Evolutionary conservation across 2,113 vertebrate genomes (phyloP).

Genomic region (Phyllostomus discolor): DNA sequence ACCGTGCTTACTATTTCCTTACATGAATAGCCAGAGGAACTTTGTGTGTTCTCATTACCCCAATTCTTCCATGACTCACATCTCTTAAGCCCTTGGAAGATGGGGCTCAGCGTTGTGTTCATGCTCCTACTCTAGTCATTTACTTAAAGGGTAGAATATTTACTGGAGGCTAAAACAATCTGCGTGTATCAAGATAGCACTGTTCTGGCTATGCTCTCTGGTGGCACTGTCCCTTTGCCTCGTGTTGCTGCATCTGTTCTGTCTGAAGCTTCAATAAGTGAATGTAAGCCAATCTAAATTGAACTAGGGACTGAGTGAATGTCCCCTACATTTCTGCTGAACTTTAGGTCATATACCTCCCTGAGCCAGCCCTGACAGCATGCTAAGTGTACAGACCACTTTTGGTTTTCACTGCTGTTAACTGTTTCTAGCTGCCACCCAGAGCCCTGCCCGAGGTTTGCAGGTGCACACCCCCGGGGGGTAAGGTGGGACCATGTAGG

Average conservation of each 20-base stretch:
- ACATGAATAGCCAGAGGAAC: background rate
- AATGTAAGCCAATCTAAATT: background rate
- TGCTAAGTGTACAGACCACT: background rate
- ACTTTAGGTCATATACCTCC: background rate
- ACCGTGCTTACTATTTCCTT: background rate
- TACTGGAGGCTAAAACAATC: background rate
- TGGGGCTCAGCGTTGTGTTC: background rate
- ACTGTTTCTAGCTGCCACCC: background rate
- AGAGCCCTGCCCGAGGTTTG: background rate
- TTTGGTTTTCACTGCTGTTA: background rate
- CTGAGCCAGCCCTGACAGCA: background rate
- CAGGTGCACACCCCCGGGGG: background rate
- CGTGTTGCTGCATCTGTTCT: background rate
- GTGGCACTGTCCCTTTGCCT: background rate
- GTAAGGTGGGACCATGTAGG: background rate
- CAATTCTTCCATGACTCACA: background rate
- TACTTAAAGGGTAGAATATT: background rate
- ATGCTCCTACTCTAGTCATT: background rate
- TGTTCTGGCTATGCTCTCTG: background rate
- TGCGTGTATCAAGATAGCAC: background rate
- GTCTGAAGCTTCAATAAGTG: background rate
- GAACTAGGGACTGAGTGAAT: background rate
- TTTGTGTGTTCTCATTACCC: background rate
- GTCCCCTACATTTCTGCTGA: background rate
- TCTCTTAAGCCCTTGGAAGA: background rate